These are phyloP conservation scores for Drosophila tristis DNA, from an alignment of 1,140 invertebrate species.

Conservation along the genomic window DNA sequence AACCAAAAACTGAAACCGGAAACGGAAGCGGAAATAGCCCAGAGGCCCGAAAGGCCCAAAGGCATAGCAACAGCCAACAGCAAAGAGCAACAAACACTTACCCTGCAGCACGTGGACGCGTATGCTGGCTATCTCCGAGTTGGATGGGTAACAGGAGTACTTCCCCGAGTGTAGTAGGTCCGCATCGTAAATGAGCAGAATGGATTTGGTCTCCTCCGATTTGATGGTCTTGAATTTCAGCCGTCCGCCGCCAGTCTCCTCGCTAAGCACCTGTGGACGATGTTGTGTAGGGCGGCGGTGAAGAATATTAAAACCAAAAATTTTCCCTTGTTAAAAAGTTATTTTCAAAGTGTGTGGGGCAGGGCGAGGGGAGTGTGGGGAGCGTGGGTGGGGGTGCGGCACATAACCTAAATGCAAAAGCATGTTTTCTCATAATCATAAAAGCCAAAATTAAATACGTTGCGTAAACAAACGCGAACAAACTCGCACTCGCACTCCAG, in stretches of 20 bases:
- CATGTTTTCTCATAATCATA: constrained; percentile 82
- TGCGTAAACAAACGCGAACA: constrained; percentile 68
- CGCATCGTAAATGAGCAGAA: constrained; percentile 83
- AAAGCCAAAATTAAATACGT: constrained; percentile 81
- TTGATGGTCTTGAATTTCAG: constrained; percentile 84
- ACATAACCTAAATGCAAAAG: constrained; percentile 70
- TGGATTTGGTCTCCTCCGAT: constrained; percentile 84
- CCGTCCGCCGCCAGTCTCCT: constrained; percentile 80
- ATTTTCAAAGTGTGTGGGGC: neutral
- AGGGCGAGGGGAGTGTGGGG: neutral
- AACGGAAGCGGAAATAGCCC: neutral
- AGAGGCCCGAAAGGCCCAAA: too few relatives aligned
- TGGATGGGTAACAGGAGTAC: constrained; percentile 85
- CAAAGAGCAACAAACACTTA: constrained; percentile 47
- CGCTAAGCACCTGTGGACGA: constrained; percentile 77
- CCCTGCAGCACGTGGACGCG: constrained; percentile 85
- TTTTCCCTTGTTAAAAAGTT: constrained; percentile 21
- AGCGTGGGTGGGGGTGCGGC: neutral
- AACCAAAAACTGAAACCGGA: neutral
- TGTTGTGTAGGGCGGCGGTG: neutral
- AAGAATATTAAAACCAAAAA: constrained; percentile 53
- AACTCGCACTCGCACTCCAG: constrained; percentile 4
- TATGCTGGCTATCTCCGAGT: constrained; percentile 86
- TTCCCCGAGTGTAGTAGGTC: constrained; percentile 85
- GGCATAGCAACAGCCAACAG: too few relatives aligned